Evolutionary conservation across 2,888 invertebrate species (phyloP).

Genomic region (Ceramica pisi): DNA sequence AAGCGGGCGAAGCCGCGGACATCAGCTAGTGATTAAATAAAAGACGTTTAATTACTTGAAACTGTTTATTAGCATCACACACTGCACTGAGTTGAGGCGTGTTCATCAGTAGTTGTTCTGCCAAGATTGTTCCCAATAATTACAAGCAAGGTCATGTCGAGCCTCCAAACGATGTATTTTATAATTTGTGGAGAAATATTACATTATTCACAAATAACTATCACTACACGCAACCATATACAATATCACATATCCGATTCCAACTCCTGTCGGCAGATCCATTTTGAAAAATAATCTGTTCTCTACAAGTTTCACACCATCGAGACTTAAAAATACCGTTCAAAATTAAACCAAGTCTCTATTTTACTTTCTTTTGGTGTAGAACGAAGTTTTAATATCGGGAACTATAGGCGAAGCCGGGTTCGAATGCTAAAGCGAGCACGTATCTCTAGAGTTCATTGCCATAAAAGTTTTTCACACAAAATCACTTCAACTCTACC

Average conservation of each 20-base stretch:
- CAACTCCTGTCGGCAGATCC: constrained; percentile 52
- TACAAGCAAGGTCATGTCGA: constrained; percentile 55
- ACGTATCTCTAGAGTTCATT: constrained; percentile 20
- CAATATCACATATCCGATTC: constrained; percentile 67
- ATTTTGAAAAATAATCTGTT: constrained; percentile 40
- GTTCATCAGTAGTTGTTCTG: constrained; percentile 53
- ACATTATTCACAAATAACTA: constrained; percentile 65
- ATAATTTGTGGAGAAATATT: constrained; percentile 59
- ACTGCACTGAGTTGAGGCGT: constrained; percentile 66
- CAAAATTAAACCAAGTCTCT: constrained; percentile 12
- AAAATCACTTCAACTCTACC: constrained; percentile 22
- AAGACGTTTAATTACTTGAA: constrained; percentile 54
- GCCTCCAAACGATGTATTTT: constrained; percentile 52
- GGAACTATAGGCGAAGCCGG: constrained; percentile 26
- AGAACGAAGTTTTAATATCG: constrained; percentile 4
- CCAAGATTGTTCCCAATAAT: constrained; percentile 58
- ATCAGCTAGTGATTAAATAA: constrained; percentile 55
- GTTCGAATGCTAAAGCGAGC: constrained; percentile 6
- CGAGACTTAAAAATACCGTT: constrained; percentile 35
- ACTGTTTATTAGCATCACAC: constrained; percentile 66
- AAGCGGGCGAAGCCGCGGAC: too few species aligned
- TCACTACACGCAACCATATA: constrained; percentile 62
- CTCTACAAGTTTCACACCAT: constrained; percentile 30
- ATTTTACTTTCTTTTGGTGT: constrained; percentile 2
- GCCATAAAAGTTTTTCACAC: constrained; percentile 27